Evolutionary conservation across 1,140 invertebrate species (phyloP), one percentile per base, ranked within the genome.

Genomic region (Zaprionus kolodkinae): DNA sequence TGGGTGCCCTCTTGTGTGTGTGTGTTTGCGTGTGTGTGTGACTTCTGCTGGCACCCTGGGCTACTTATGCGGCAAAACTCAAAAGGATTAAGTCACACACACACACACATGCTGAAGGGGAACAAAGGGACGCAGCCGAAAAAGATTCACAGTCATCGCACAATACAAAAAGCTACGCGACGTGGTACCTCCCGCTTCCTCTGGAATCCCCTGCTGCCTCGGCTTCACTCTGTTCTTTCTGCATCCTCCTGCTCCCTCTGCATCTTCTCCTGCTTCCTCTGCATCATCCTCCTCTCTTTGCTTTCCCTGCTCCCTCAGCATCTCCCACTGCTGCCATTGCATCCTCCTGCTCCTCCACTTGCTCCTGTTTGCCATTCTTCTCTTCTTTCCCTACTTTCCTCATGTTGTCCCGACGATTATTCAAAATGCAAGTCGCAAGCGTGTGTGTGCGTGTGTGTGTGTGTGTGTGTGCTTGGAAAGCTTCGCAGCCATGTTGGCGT

Each of bases 51-150:
- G n/a, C 35, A 9, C 27, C 56, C 17, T 13, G 25, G 40, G 27
- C 67, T 75, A 63, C 78, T 81, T 91, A 85, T 91, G 88, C 88
- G 88, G 88, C 88, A 91, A 84, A 91, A 83, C 78, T 91, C 81
- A 91, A 91, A 91, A 91, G 87, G 88, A 91, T 91, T 91, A 91
- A 84, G 72, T 79, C 78, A 69, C 77, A 81, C 70, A 65, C 30
- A 43, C 62, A 56, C 38, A 55, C 69, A 74, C 61, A 40, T 17
- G 36, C 15, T 12, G 25, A 1, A 66, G 25, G 36, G 27, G 27
- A 35, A 73, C 67, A 87, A 74, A 69, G 80, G 70, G 80, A 67
- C 66, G 56, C 57, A 60, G 65, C 56, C 84, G 17, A 80, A 84
- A 86, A 87, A 78, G 77, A 87, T 88, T 88, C 83, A 80, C 83